Evolutionary conservation across 2,888 invertebrate species (phyloP).

Genomic region (Melieria crassipennis): DNA sequence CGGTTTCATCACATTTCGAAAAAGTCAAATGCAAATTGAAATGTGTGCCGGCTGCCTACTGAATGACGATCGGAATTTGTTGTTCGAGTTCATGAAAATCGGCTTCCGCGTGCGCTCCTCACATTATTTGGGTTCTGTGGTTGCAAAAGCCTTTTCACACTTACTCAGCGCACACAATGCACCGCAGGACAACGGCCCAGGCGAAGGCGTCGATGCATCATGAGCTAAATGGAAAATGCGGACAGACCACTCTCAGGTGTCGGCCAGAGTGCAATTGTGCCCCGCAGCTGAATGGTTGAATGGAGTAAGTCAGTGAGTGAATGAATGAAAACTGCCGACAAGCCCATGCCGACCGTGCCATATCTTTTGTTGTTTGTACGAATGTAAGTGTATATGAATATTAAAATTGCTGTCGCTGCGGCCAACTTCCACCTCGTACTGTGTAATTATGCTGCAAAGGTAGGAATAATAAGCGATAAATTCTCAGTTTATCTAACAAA

Average conservation of each 20-base stretch:
- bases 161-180: slow-evolving; percentile 43
- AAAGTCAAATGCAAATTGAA: slow-evolving; percentile 65
- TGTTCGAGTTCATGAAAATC: slow-evolving; percentile 40
- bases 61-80: too few relatives aligned
- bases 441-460: slow-evolving; percentile 63
- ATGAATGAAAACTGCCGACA: slow-evolving; percentile 2
- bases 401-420: slow-evolving; percentile 26
- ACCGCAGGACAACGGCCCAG: slow-evolving; percentile 12
- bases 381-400: too few relatives aligned
- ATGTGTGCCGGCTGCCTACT: slow-evolving; percentile 28
- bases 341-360: slow-evolving; percentile 17
- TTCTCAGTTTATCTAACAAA: slow-evolving; percentile 46
- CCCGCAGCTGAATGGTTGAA: slow-evolving; percentile 28
- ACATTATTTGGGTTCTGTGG: slow-evolving; percentile 38
- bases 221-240: slow-evolving; percentile 3
- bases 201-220: slow-evolving; percentile 16
- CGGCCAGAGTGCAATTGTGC: slow-evolving; percentile 16
- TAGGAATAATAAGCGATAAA: slow-evolving; percentile 63
- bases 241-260: background rate
- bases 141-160: slow-evolving; percentile 57
- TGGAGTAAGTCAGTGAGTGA: slow-evolving; percentile 6
- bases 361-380: too few relatives aligned
- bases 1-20: slow-evolving; percentile 22
- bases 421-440: slow-evolving; percentile 52
- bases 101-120: slow-evolving; percentile 26